Evolutionary conservation across 2,888 invertebrate species (phyloP).

Genomic region (Pterostichus madidus): DNA sequence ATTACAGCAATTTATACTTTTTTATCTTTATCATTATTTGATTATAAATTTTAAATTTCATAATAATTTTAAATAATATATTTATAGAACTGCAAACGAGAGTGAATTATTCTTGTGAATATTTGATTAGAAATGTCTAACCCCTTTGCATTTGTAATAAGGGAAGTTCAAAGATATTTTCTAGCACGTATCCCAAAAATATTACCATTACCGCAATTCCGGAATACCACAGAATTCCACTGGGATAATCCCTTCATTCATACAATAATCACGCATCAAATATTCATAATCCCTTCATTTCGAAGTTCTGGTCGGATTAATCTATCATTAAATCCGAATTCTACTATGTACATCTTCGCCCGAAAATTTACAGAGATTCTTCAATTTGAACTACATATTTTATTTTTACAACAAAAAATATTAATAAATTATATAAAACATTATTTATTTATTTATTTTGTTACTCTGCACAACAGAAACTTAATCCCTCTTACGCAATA

Average conservation of each 20-base stretch:
- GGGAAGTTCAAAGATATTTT: constrained; percentile 22
- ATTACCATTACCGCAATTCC: neutral
- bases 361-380: neutral
- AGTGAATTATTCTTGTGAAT: constrained; percentile 9
- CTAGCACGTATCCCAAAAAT: constrained; percentile 2
- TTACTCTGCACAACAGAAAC: no score
- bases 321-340: constrained; percentile 27
- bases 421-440: no score
- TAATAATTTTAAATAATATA: constrained; percentile 1
- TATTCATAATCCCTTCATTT: constrained; percentile 23
- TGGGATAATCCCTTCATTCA: constrained; percentile 36
- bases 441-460: no score
- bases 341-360: neutral
- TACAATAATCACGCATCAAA: constrained; percentile 20
- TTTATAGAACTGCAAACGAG: neutral
- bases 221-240: neutral
- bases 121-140: constrained; percentile 9
- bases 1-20: no score
- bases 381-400: no score
- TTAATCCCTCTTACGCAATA: no score
- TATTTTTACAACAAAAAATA: no score
- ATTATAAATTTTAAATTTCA: no score
- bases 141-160: constrained; percentile 28
- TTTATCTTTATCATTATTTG: no score
- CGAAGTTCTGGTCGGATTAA: neutral